These are phyloP conservation scores for Micrastur ruficollis DNA, from an alignment of 2,797 vertebrate genomes.

Conservation along the genomic window DNA sequence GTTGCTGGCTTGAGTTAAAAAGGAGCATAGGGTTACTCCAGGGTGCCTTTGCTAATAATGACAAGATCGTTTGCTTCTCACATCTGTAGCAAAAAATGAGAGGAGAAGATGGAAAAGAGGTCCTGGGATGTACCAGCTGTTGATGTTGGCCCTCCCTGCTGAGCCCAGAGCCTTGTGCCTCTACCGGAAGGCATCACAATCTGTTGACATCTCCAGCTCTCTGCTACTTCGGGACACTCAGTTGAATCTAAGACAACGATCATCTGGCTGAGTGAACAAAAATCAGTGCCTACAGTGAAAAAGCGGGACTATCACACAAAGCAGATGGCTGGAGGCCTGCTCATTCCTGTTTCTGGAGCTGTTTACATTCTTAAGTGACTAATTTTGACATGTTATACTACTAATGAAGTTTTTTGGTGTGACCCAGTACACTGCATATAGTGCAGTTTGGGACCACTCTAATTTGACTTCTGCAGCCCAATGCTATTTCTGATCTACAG, in stretches of 20 bases:
- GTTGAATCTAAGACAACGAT: conserved; percentile 68
- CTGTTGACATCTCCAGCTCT: conserved; percentile 75
- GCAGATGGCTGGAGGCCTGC: conserved; percentile 76
- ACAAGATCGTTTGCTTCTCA: conserved; percentile 60
- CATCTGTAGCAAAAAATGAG: conserved; percentile 69
- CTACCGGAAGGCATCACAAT: conserved; percentile 73
- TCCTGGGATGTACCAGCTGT: conserved; percentile 84
- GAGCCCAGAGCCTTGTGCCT: conserved; percentile 61
- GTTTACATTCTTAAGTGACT: conserved; percentile 78
- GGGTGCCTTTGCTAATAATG: conserved; percentile 66
- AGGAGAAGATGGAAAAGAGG: conserved; percentile 56
- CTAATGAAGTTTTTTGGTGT: conserved; percentile 65
- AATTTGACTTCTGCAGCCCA: background rate
- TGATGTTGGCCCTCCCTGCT: conserved; percentile 79
- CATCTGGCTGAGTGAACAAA: conserved; percentile 74
- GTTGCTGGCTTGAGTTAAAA: background rate
- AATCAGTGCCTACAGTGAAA: conserved; percentile 65
- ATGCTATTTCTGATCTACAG: background rate
- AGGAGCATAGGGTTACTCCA: background rate
- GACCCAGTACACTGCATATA: conserved; percentile 62
- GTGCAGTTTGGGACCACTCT: background rate
- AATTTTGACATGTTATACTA: conserved; percentile 74
- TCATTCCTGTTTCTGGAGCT: conserved; percentile 68
- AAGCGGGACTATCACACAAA: conserved; percentile 52
- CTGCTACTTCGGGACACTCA: conserved; percentile 64